Base-by-base conservation (phyloP, 1,140 invertebrate species). In the Caenorhabditis briggsae region DNA sequence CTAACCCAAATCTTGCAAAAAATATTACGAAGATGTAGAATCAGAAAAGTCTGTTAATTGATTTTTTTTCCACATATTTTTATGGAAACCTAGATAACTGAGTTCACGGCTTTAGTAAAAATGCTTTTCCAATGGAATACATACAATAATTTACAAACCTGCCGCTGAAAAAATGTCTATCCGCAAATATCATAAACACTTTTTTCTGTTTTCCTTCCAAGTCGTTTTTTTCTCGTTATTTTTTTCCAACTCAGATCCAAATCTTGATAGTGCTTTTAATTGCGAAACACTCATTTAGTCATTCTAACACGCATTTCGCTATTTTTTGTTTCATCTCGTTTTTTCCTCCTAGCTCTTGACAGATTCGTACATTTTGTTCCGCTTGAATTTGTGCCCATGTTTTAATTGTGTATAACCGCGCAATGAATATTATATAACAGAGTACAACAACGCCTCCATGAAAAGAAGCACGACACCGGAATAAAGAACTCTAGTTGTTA, bases 391-490 rank as follows among this genome's bases (percentile, higher is more conserved):
- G 20, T 50, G 70, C 70, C 20, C 33, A 1, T 33, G 33, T 53
- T 78, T 78, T 78, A 78, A 78, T 78, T 78, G 70, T 23, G 6
- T 20, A 3, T 1, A 11, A 23, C 12, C 2, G 50, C 1, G 50
- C 65, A 23, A 78, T 78, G 46, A 78, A 78, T 78, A 78, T 50
- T 78, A 23, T 18, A 78, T 78, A 78, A 23, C 33, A 70, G 46
- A 46, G 18, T 7, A 12, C 18, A 12, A 48, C 16, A 70, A 78
- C 43, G 20, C 53, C 46, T 78, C 53, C 70, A 78, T 78, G 70
- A 78, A 14, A 50, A 50, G 18, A 50, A 50, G 18, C 70, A 50
- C 70, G 12, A 50, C 46, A 78, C 43, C 70, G 70, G 70, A 78
- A 50, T 78, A 78, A 78, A 46, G 20, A 50, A 46, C 23, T 50